These are phyloP conservation scores for Ormyrus nitidulus DNA, from an alignment of 2,888 invertebrate genomes.

Conservation along the genomic window DNA sequence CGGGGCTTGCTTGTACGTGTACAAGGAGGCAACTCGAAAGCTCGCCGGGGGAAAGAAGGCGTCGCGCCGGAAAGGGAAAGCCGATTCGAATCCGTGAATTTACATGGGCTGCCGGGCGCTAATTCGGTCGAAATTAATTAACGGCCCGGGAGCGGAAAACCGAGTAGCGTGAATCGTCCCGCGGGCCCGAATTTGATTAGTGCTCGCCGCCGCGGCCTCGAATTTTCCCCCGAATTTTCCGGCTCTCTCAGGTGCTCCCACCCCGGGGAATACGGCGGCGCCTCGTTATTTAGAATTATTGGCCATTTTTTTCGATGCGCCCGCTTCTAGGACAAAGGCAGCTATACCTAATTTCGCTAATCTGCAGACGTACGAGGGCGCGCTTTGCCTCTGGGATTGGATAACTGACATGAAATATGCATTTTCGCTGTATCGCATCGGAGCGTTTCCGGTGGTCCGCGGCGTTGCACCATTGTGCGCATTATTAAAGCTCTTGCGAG, in stretches of 20 bases:
- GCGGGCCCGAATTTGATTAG: slow-evolving; percentile 63
- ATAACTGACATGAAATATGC: too few relatives aligned
- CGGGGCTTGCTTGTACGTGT: slow-evolving; percentile 19
- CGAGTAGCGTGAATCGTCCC: slow-evolving; percentile 60
- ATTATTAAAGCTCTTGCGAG: too few relatives aligned
- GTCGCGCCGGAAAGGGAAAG: too few relatives aligned
- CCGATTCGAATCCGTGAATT: slow-evolving; percentile 1
- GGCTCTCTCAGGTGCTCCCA: neutral
- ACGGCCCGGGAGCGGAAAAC: slow-evolving; percentile 58
- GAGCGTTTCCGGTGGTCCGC: too few relatives aligned
- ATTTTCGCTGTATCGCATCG: too few relatives aligned
- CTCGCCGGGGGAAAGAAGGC: too few relatives aligned
- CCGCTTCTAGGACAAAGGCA: neutral
- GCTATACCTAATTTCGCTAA: too few relatives aligned
- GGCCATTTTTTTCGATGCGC: neutral
- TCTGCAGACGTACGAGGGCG: neutral
- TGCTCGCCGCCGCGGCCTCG: slow-evolving; percentile 14
- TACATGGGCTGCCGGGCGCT: slow-evolving; percentile 42
- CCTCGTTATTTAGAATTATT: neutral
- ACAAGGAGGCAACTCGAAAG: slow-evolving; percentile 24
- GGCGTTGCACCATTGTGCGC: too few relatives aligned
- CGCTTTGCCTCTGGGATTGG: neutral
- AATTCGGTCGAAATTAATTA: slow-evolving; percentile 65
- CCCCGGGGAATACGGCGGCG: neutral
- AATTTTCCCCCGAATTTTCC: slow-evolving; percentile 51